Evolutionary conservation across 2,113 vertebrate species (phyloP), one percentile per base, ranked within the genome.

Genomic region (Cyprinodon variegatus): DNA sequence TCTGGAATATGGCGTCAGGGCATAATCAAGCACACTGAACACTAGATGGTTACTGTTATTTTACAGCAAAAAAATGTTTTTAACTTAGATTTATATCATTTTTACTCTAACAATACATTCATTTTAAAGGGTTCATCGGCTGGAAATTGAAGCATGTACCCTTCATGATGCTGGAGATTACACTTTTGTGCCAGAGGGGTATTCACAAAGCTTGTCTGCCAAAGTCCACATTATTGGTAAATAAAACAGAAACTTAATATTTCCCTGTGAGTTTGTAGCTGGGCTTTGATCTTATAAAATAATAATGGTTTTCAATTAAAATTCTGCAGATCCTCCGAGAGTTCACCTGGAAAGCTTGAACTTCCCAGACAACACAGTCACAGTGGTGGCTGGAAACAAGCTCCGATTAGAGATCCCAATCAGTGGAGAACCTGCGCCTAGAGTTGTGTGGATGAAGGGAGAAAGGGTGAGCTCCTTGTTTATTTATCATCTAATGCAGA

Each of bases 401-500:
- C 91, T 99, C n/a, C 96, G 98, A 11, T 91, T 99, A 82, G 98
- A 99, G 89, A 95, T 99, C 67, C 98, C 98, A 4, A 92, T 98
- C 85, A 94, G 91, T 65, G 98, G 98, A 74, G 97, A 99, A 84
- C 98, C 98, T 65, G 87, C 95, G 46, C 98, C 98, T 72, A 96
- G 96, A 86, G 94, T 97, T 79, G 88, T 96, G 40, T 99, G 97
- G 98, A 98, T 96, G 88, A 96, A 95, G 88, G 97, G 97, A 22
- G 97, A 99, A 83, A 95, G 98, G 95, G 98, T 99, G 67, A 91
- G 93, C 45, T 17, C 29, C 5, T 59, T 9, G 40, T 4, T 61
- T 38, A 4, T 65, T 59, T 6, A 41, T 57, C 20, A 17, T 17
- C 12, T 22, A 41, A 22, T 59, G 1, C 6, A 40, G 11, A 38